Base-by-base conservation (phyloP, 2,888 invertebrate genomes). In the Adelphocoris suturalis region DNA sequence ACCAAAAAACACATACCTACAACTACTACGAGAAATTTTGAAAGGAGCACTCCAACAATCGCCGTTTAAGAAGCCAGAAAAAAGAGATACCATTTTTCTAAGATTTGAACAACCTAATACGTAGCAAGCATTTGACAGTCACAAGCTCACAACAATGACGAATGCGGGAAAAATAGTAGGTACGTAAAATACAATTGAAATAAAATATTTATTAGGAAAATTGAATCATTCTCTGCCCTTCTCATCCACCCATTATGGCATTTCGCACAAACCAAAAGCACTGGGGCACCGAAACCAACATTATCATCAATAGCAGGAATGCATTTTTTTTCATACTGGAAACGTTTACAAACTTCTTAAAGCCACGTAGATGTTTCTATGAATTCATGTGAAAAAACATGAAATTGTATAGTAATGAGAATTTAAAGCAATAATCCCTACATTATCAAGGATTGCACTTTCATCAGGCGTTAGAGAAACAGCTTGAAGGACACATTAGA, bases 81-180 rank as follows among this genome's bases (percentile, higher is more conserved):
- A 13, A 82, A 52, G 9, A 7, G 2, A 82, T 12, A 47, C n/a
- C n/a, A 16, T 7, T 12, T 68, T 68, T 68, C 68, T 68, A 68
- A 23, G 23, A 68, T 12, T 27, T 23, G 19, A 82, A 23, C 52
- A 82, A 82, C 47, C 68, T 82, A 52, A 82, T 19, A 52, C 19
- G 27, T 14, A 82, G 82, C 82, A 82, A 52, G 82, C 82, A 82
- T 52, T 78, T 23, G 82, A 86, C 86, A 86, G 48, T 68, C 61
- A 86, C 86, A 86, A 86, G 86, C 86, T 86, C 47, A 86, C 86
- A 75, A 86, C 86, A 75, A 75, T 75, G 46, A 68, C 68, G 75
- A 75, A 86, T 86, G 86, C 86, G 46, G 75, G 86, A 86, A 46
- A 82, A 82, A 78, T 19, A 12, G 13, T 78, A 46, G 37, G 37